Evolutionary conservation across 1,140 invertebrate genomes (phyloP), one percentile per base, ranked within the genome.

Genomic region (Psix sp.): DNA sequence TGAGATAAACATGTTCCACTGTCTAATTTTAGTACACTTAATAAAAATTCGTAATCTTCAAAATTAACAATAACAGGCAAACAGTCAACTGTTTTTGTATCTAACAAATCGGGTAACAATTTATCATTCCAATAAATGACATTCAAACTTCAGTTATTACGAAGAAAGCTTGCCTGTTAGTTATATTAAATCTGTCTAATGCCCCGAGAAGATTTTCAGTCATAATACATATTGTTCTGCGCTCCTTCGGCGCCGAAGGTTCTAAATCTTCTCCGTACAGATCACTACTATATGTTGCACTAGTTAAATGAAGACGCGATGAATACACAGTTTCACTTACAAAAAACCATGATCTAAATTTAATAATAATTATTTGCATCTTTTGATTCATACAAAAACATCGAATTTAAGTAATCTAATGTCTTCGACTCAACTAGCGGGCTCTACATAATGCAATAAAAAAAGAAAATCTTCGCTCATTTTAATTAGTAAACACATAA

Each of bases 1-100:
- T 68, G 62, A 18, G 56, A 54, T 35, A 45, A 11, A 46, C 66
- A 66, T 60, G 56, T 78, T 5, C 52, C 48, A 51, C 66, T 57
- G 21, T 60, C 29, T 18, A 78, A 45, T 59, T 54, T 39, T 35
- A 60, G 59, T 13, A 76, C 40, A 63, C 57, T 43, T 20, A 74
- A 31, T 29, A 76, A 35, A 16, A 21, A 10, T 33, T 66, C 52
- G 26, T 51, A 38, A 29, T 51, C 13, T 18, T 38, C 52, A 11
- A 20, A 43, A 29, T 10, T 24, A 21, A 52, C 48, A 38, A 54
- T 45, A 18, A 65, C 43, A 18, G 48, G 60, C 39, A 46, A 48
- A 42, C 36, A 39, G 18, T 66, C 45, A 18, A 42, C 49, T 54
- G n/a, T 48, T 31, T 56, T 59, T 13, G 13, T 4, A 18, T 35